Conservation (phyloP, 2,888 invertebrate species). For the Bombylius discolor region DNA sequence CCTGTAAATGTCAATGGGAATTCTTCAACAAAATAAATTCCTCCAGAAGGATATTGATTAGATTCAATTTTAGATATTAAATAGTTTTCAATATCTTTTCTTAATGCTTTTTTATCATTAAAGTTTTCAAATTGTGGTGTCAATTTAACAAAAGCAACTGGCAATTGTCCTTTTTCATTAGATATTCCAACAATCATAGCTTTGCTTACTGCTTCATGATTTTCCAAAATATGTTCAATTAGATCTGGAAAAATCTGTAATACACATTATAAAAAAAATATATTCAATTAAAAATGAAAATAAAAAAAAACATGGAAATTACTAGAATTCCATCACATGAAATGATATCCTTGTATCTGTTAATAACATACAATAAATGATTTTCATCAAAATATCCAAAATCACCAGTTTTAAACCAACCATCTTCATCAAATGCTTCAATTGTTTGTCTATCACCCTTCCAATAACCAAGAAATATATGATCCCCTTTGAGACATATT, state of each 20-base stretch:
- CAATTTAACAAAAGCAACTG: conserved; percentile 2
- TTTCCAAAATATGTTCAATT: neutral
- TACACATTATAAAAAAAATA: no score
- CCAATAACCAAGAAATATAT: conserved; percentile 1
- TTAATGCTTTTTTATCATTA: neutral
- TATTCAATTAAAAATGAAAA: neutral
- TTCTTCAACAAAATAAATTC: conserved; percentile 1
- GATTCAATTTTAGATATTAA: neutral
- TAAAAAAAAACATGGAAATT: neutral
- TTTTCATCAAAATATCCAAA: conserved; percentile 1
- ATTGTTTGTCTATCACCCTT: neutral
- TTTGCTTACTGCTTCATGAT: neutral
- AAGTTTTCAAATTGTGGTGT: neutral
- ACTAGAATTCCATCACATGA: neutral
- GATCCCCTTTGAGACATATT: conserved; percentile 2
- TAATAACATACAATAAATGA: neutral
- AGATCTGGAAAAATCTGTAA: conserved; percentile 2
- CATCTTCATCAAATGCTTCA: neutral
- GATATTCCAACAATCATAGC: conserved; percentile 6
- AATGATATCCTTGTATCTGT: neutral
- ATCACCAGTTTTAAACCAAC: conserved; percentile 1
- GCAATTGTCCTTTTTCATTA: conserved; percentile 5
- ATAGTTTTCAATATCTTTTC: neutral
- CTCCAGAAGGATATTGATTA: neutral
- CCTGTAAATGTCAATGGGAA: neutral